Conservation (phyloP, 1,140 invertebrate genomes). For the Panagrolaimus sp. region DNA sequence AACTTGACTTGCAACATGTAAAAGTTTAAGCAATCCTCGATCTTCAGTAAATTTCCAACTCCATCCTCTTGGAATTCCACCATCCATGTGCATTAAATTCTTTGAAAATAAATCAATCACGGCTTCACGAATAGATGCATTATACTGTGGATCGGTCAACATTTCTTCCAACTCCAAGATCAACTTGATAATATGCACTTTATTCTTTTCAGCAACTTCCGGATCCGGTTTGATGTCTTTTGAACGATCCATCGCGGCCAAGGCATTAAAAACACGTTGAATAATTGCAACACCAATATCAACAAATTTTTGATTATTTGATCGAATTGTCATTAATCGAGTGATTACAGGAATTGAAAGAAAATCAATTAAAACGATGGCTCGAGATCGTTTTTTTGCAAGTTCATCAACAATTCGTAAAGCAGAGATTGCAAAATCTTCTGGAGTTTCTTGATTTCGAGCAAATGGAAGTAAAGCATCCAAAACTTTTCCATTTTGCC, state of each 20-base stretch:
- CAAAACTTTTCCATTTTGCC: slow-evolving; percentile 57
- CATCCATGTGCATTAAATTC: slow-evolving; percentile 60
- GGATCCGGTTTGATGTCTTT: slow-evolving; percentile 59
- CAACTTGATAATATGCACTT: slow-evolving; percentile 48
- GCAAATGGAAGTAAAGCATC: slow-evolving; percentile 53
- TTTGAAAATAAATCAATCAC: slow-evolving; percentile 54
- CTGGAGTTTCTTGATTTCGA: slow-evolving; percentile 51
- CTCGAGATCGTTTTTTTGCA: slow-evolving; percentile 58
- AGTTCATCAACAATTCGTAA: slow-evolving; percentile 60
- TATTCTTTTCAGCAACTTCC: slow-evolving; percentile 55
- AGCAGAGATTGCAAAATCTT: slow-evolving; percentile 52
- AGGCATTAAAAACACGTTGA: slow-evolving; percentile 60
- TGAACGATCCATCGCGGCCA: slow-evolving; percentile 59
- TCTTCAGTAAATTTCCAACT: slow-evolving; percentile 59
- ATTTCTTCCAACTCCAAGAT: slow-evolving; percentile 59
- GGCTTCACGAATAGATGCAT: slow-evolving; percentile 45
- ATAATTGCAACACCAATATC: slow-evolving; percentile 59
- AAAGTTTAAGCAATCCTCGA: slow-evolving; percentile 59
- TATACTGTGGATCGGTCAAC: slow-evolving; percentile 48
- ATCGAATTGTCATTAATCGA: slow-evolving; percentile 46
- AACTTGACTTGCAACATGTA: slow-evolving; percentile 62
- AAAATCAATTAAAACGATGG: slow-evolving; percentile 53
- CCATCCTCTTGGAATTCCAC: slow-evolving; percentile 57
- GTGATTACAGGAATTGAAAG: slow-evolving; percentile 53
- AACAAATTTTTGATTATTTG: slow-evolving; percentile 47